Percentiles rank a stretch among this genome's conserved stretches.
These are phyloP conservation scores for Enhydra lutris DNA, from an alignment of 2,113 vertebrate genomes.

Conservation along the genomic window DNA sequence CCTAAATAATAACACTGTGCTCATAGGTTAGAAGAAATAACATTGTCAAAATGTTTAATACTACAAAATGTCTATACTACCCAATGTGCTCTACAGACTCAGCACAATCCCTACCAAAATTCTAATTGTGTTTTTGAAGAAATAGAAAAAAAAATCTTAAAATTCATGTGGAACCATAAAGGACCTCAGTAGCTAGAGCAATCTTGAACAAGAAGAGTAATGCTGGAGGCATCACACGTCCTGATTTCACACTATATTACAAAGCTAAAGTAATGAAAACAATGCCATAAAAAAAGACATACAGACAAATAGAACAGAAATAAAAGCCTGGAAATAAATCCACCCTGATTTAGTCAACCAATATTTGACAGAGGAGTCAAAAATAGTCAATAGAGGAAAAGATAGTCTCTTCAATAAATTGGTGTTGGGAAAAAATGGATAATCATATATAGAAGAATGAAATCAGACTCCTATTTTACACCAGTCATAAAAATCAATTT, in stretches of 20 bases:
- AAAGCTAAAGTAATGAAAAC: background rate
- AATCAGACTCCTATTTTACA: background rate
- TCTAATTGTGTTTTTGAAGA: background rate
- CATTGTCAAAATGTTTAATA: too few species aligned
- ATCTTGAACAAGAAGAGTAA: background rate
- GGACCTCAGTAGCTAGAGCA: background rate
- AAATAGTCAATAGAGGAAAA: background rate
- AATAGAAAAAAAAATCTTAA: background rate
- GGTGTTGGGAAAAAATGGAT: background rate
- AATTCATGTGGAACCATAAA: background rate
- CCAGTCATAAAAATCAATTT: background rate
- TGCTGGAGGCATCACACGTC: background rate
- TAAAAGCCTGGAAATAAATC: background rate
- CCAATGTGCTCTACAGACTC: background rate
- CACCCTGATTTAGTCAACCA: background rate
- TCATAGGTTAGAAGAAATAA: too few species aligned
- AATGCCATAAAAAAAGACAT: background rate
- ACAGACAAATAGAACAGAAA: background rate
- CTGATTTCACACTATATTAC: background rate
- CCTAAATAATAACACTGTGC: too few species aligned
- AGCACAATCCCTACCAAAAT: background rate
- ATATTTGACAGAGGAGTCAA: background rate
- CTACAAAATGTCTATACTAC: background rate
- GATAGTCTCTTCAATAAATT: background rate
- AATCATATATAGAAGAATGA: background rate